Evolutionary conservation across 1,140 invertebrate species (phyloP), one percentile per base, ranked within the genome.

Genomic region (Leptinotarsa lineolata): DNA sequence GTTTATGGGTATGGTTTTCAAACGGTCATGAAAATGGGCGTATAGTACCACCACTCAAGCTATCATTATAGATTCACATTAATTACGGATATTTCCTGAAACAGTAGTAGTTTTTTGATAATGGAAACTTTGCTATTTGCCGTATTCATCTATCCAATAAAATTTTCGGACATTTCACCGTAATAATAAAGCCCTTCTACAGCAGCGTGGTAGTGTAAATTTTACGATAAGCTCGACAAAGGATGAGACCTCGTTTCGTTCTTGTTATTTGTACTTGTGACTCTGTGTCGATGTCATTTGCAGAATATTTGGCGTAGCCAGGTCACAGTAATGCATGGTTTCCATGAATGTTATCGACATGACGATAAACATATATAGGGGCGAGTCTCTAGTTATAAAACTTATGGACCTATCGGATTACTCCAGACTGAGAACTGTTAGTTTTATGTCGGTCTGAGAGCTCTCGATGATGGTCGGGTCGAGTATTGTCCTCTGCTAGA

Each of bases 331-430:
- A 54, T 54, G 48, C 15, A 54, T 54, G 48, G 48, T 18, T 54
- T 54, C 48, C n/a, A 54, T 54, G 48, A 54, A n/a, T 54, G 48
- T 54, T 54, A 54, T 54, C 48, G 48, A 18, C 48, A 54, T 18
- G 48, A 54, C 48, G 48, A 54, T 54, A 54, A 54, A 54, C 48
- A 15, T 54, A 54, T 54, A 54, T 18, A 54, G 48, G 30, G 15
- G 48, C 48, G 48, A 54, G 15, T 54, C 48, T 54, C 48, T 54
- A 54, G 48, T 54, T 54, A 54, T 54, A 54, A 54, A 54, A 54
- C 48, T 54, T 54, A 54, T 54, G 15, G n/a, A 54, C 48, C 48
- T 18, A 54, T 5, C 6, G 48, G 48, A 54, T 54, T 54, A 54
- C 48, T 54, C 3, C 16, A 54, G 48, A 54, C 48, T 16, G n/a